Conservation (phyloP, 1,140 invertebrate species). For the Bombyx mandarina region DNA sequence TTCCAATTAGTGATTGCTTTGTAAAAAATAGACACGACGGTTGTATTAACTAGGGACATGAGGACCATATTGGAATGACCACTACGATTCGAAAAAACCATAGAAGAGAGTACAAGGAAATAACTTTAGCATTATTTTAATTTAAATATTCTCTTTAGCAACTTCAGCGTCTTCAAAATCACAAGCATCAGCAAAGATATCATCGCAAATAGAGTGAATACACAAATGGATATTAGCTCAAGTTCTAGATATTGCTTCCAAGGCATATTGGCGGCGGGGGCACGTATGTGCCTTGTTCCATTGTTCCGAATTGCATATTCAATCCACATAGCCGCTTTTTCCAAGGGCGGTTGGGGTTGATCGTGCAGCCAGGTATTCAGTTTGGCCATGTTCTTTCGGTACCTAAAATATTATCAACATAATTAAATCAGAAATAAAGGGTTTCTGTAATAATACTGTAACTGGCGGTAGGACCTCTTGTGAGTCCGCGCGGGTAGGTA, state of each 20-base stretch:
- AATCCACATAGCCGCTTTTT: constrained; percentile 70
- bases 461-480: too few relatives aligned
- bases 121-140: too few relatives aligned
- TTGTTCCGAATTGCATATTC: constrained; percentile 69
- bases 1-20: too few relatives aligned
- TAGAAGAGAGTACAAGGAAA: too few relatives aligned
- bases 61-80: too few relatives aligned
- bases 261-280: constrained; percentile 23
- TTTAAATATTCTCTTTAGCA: too few relatives aligned
- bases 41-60: too few relatives aligned
- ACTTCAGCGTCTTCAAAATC: not conserved
- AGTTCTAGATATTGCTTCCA: constrained; percentile 17
- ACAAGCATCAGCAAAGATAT: not conserved
- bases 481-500: too few relatives aligned
- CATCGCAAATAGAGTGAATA: not conserved
- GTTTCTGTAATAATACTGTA: too few relatives aligned
- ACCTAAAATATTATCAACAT: constrained; percentile 17
- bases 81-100: too few relatives aligned
- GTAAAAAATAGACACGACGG: too few relatives aligned
- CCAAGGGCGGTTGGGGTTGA: constrained; percentile 13
- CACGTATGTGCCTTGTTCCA: constrained; percentile 45
- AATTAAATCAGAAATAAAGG: too few relatives aligned
- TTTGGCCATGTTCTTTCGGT: constrained; percentile 17
- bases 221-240: not conserved
- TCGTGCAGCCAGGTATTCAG: constrained; percentile 14